These are phyloP conservation scores for Philopedon plagiatum DNA, from an alignment of 2,888 invertebrate genomes.

Conservation along the genomic window DNA sequence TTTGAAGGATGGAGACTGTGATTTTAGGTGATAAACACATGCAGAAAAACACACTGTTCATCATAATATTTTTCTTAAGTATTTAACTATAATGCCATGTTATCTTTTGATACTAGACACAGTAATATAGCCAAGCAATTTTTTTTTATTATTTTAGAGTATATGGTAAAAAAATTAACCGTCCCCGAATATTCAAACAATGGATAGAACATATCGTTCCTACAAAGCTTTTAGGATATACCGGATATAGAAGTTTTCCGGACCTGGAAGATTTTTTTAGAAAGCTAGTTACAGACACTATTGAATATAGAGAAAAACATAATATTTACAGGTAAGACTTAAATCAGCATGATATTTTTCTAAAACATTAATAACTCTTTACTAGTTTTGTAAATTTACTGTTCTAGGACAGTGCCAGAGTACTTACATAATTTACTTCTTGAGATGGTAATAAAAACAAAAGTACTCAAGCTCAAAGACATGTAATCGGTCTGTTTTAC, in stretches of 20 bases:
- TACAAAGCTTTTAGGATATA: slow-evolving; percentile 20
- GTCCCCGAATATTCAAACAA: slow-evolving; percentile 18
- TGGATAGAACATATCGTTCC: slow-evolving; percentile 32
- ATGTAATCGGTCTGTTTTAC: too few relatives aligned
- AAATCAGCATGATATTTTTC: not conserved
- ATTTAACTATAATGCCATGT: too few relatives aligned
- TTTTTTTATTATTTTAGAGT: slow-evolving; percentile 11
- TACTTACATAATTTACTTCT: too few relatives aligned
- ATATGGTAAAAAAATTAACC: slow-evolving; percentile 27
- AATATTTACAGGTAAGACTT: slow-evolving; percentile 64
- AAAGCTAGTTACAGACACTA: slow-evolving; percentile 62
- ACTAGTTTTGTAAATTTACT: too few relatives aligned
- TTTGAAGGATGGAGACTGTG: slow-evolving; percentile 70
- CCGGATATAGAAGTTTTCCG: slow-evolving; percentile 25
- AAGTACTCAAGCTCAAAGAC: too few relatives aligned
- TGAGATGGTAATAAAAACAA: too few relatives aligned
- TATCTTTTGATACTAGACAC: too few relatives aligned
- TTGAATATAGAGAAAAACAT: slow-evolving; percentile 68
- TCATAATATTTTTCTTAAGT: too few relatives aligned
- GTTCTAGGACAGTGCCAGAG: too few relatives aligned
- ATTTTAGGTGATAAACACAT: slow-evolving; percentile 66
- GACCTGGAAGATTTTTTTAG: slow-evolving; percentile 66
- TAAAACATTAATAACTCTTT: too few relatives aligned
- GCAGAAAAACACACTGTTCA: too few relatives aligned
- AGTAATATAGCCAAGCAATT: too few relatives aligned